These are phyloP conservation scores for Todiramphus saurophagus DNA, from an alignment of 2,113 vertebrate species.

Conservation along the genomic window DNA sequence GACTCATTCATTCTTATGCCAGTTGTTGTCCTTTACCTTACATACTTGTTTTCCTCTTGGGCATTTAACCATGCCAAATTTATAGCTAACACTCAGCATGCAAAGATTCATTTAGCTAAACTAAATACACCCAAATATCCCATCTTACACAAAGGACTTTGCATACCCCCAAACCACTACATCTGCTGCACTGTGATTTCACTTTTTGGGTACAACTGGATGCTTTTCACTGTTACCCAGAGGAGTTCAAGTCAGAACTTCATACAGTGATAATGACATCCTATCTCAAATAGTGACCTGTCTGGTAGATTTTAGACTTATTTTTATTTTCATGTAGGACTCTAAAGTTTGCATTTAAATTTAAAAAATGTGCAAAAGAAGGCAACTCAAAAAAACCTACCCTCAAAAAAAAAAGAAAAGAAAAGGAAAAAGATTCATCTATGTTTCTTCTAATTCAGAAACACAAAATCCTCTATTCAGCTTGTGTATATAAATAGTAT, in stretches of 20 bases:
- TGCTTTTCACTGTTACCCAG: not conserved
- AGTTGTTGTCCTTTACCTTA: not conserved
- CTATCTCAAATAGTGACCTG: not conserved
- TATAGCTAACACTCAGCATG: not conserved
- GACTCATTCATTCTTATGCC: conserved; percentile 8
- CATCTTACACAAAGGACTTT: not conserved
- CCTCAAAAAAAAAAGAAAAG: too few species aligned
- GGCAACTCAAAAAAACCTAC: too few species aligned
- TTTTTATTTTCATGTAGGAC: not conserved
- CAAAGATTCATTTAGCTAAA: not conserved
- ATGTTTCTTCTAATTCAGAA: not conserved
- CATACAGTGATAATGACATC: accelerated
- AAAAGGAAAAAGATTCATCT: not conserved
- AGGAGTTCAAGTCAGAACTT: not conserved
- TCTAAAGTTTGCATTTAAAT: not conserved
- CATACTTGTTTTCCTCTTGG: not conserved
- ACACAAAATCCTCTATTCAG: not conserved
- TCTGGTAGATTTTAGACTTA: not conserved
- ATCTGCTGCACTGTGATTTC: not conserved
- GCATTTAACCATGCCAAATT: not conserved
- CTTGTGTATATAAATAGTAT: not conserved
- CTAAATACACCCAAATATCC: not conserved
- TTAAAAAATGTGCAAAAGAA: not conserved
- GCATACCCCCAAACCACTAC: not conserved
- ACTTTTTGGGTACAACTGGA: not conserved